A percentile compares a stretch with the other conserved stretches of the same genome.
These are phyloP conservation scores for Tenthredo mesomela DNA, from an alignment of 2,888 invertebrate genomes.

Conservation along the genomic window DNA sequence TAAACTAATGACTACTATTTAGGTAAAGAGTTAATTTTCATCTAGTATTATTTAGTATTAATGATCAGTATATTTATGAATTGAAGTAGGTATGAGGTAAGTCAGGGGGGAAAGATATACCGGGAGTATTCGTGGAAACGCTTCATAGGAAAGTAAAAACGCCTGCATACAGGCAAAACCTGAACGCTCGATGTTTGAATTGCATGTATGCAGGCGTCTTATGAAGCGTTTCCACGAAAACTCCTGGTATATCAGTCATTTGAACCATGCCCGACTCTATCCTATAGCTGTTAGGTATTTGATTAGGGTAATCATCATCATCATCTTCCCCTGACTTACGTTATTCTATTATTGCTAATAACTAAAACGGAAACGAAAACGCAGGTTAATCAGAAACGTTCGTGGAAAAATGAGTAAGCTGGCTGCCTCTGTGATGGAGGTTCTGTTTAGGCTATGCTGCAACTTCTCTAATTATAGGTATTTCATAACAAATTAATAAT, in stretches of 20 bases:
- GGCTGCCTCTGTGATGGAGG: slow-evolving; percentile 85
- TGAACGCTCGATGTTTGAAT: no score
- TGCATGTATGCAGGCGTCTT: no score
- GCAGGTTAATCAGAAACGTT: slow-evolving; percentile 83
- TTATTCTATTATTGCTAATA: slow-evolving; percentile 37
- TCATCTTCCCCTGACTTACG: background rate
- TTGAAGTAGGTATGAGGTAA: slow-evolving; percentile 5
- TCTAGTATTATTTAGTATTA: background rate
- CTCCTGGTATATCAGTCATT: background rate
- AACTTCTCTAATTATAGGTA: slow-evolving; percentile 85
- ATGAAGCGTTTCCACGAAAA: no score
- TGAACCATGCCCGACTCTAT: background rate
- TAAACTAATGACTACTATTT: slow-evolving; percentile 14
- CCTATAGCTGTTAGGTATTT: background rate
- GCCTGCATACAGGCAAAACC: no score
- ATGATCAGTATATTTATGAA: background rate
- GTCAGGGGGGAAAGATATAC: background rate
- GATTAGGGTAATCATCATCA: background rate
- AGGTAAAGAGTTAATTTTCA: slow-evolving; percentile 10
- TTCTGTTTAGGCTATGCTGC: slow-evolving; percentile 86
- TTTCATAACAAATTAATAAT: slow-evolving; percentile 73
- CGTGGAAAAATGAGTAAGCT: slow-evolving; percentile 85
- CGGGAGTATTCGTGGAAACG: no score
- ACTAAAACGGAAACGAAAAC: slow-evolving; percentile 67
- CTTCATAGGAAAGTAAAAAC: no score